Evolutionary conservation across 2,888 invertebrate genomes (phyloP).

Genomic region (Calameuta pallipes): DNA sequence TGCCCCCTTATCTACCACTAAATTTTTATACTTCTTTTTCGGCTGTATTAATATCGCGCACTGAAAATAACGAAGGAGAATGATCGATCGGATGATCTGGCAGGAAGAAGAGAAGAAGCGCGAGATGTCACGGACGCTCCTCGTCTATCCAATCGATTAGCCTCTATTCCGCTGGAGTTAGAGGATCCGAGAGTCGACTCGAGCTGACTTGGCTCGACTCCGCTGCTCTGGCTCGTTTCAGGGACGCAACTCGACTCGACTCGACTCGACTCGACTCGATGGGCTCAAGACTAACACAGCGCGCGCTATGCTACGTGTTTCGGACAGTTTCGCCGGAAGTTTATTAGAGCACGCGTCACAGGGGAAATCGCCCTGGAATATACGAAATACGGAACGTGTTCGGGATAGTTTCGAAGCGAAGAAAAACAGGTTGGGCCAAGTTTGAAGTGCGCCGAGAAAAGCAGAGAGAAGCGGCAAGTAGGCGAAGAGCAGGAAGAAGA

Average conservation of each 20-base stretch:
- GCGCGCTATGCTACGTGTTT: slow-evolving; percentile 2
- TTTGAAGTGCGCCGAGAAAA: not conserved
- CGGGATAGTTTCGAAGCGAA: slow-evolving; percentile 3
- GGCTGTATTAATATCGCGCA: not conserved
- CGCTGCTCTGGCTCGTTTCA: no score
- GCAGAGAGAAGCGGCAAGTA: not conserved
- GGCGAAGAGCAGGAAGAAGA: not conserved
- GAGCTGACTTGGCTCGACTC: no score
- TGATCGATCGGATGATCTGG: not conserved
- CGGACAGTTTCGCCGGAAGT: slow-evolving; percentile 28
- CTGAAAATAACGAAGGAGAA: not conserved
- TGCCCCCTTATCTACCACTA: slow-evolving; percentile 46
- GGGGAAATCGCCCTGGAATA: slow-evolving; percentile 33
- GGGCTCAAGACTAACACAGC: no score
- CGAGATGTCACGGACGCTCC: no score
- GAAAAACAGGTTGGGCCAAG: not conserved
- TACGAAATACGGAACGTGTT: not conserved
- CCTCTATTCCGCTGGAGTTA: no score
- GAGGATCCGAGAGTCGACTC: no score
- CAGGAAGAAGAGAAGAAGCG: no score
- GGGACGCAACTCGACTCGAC: no score
- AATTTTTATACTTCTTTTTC: slow-evolving; percentile 34
- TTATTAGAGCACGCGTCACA: slow-evolving; percentile 36
- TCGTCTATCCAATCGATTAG: no score
- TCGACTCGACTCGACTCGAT: no score